phyloP scores from a whole-genome alignment of 1,140 invertebrate genomes.

The Ooceraea biroi region DNA sequence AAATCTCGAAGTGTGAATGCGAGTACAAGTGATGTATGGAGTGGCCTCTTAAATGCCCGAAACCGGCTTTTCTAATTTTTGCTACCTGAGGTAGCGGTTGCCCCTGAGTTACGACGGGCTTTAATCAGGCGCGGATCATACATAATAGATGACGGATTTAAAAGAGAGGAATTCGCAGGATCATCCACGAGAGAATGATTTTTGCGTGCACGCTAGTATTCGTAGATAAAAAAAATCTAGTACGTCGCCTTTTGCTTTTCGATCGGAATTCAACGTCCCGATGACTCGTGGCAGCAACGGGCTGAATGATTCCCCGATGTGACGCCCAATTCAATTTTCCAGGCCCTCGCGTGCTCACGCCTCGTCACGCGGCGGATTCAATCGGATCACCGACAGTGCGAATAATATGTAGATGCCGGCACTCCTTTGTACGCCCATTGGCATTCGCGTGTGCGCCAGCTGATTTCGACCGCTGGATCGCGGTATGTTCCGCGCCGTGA shows the following conservation, averaged over 20 bases:
- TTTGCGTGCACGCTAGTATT: not conserved
- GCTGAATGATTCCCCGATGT: conserved; percentile 58
- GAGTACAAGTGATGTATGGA: conserved; percentile 57
- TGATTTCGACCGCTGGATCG: conserved; percentile 14
- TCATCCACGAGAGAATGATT: not conserved
- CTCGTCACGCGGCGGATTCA: conserved; percentile 58
- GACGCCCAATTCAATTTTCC: conserved; percentile 70
- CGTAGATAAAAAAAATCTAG: not conserved
- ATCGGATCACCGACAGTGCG: conserved; percentile 40
- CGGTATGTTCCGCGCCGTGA: not conserved
- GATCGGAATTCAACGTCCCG: conserved; percentile 33
- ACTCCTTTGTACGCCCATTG: conserved; percentile 53
- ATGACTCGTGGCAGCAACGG: conserved; percentile 9
- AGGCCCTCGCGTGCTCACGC: conserved; percentile 55
- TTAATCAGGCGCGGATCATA: conserved; percentile 21
- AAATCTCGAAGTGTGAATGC: conserved; percentile 47
- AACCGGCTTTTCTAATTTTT: conserved; percentile 45
- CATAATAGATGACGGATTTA: not conserved
- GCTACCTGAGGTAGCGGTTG: conserved; percentile 14
- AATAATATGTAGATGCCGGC: conserved; percentile 57
- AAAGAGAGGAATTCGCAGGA: too few relatives aligned
- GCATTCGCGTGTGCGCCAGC: conserved; percentile 1
- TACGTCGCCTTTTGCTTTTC: not conserved
- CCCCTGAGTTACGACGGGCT: conserved; percentile 38
- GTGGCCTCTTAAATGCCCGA: conserved; percentile 45